These are phyloP conservation scores for Elgaria multicarinata DNA, from an alignment of 2,113 vertebrate genomes.

Conservation along the genomic window DNA sequence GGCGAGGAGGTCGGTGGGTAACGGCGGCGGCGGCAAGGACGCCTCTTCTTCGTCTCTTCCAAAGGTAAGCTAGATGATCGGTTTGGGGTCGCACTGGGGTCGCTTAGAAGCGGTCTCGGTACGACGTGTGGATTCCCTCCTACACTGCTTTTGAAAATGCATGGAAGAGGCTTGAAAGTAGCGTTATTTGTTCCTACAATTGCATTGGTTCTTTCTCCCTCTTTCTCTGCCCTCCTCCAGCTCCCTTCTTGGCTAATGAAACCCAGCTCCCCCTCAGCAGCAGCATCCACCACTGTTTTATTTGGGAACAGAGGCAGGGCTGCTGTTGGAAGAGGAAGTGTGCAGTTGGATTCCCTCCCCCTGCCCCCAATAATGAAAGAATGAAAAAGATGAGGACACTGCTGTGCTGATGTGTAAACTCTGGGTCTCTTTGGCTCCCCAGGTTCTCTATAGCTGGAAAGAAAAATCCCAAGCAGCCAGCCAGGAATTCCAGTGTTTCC, in stretches of 20 bases:
- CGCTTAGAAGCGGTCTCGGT: too few relatives aligned
- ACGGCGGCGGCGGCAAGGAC: too few relatives aligned
- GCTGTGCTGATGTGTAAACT: constrained; percentile 53
- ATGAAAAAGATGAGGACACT: constrained; percentile 35
- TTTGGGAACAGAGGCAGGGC: constrained; percentile 24
- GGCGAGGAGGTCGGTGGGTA: too few relatives aligned
- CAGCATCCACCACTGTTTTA: neutral
- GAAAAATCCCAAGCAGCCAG: constrained; percentile 46
- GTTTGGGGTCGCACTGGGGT: too few relatives aligned
- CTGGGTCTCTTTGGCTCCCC: constrained; percentile 88
- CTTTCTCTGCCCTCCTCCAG: too few relatives aligned
- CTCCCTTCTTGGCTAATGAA: neutral
- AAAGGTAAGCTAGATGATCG: too few relatives aligned
- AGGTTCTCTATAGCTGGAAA: constrained; percentile 76
- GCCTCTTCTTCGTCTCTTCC: too few relatives aligned
- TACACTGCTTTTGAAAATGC: neutral
- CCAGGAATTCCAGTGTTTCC: constrained; percentile 17
- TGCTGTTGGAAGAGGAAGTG: constrained; percentile 27
- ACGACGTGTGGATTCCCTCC: too few relatives aligned
- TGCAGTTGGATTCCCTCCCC: constrained; percentile 15
- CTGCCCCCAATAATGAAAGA: constrained; percentile 18
- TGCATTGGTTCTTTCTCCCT: neutral
- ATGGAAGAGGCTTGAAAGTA: neutral
- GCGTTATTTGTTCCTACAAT: neutral
- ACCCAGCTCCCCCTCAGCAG: constrained; percentile 40